Conservation (phyloP, 2,888 invertebrate species). For the Melitaea athalia region DNA sequence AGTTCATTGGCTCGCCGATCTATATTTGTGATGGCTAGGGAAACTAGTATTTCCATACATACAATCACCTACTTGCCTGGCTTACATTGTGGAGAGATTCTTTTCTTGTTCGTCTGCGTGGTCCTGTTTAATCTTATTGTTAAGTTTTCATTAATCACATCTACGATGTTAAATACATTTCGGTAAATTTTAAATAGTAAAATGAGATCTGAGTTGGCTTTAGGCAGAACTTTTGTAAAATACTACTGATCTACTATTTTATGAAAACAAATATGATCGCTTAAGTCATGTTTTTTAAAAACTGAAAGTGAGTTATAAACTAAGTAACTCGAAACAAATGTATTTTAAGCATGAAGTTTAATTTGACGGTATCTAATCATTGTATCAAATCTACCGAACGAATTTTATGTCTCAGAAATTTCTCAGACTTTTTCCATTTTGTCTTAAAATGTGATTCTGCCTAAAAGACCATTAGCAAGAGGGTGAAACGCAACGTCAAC, state of each 20-base stretch:
- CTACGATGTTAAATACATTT: neutral
- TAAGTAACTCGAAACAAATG: neutral
- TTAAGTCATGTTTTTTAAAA: no score
- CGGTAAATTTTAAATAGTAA: neutral
- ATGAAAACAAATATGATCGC: no score
- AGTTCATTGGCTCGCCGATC: constrained; percentile 70
- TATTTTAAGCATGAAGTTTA: neutral
- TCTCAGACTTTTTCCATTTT: constrained; percentile 20
- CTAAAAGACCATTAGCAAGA: constrained; percentile 70
- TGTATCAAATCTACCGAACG: constrained; percentile 1
- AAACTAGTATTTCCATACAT: constrained; percentile 56
- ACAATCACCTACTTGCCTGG: constrained; percentile 31
- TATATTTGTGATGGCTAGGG: constrained; percentile 66
- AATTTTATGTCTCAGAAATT: constrained; percentile 9
- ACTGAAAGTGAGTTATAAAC: neutral
- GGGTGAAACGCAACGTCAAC: constrained; percentile 71
- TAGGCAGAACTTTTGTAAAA: no score
- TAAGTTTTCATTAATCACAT: neutral
- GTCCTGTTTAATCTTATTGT: constrained; percentile 5
- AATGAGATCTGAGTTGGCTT: no score
- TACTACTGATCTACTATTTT: no score
- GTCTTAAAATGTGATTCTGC: constrained; percentile 36
- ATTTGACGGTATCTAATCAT: neutral
- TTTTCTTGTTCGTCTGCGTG: constrained; percentile 19
- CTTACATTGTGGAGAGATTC: constrained; percentile 32